A percentile compares a stretch with the other conserved stretches of the same genome.
phyloP scores from a whole-genome alignment of 2,797 vertebrate species.

The Malacoraja senta region DNA sequence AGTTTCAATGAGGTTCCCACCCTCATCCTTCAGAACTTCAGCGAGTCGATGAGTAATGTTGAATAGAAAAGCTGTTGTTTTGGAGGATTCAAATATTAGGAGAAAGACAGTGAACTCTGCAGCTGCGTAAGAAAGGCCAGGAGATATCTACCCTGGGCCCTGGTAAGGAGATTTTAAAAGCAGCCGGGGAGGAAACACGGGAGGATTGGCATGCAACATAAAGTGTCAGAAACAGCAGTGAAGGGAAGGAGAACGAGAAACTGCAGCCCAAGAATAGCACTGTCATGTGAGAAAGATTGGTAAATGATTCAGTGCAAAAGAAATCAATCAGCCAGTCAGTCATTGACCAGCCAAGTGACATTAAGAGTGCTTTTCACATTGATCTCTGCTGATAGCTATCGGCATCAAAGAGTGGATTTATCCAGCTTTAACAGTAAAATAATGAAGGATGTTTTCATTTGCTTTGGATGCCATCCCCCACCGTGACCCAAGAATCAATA shows the following conservation, averaged over 20 bases:
- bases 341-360: neutral
- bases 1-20: too few species aligned
- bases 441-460: conserved; percentile 6
- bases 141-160: neutral
- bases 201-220: too few species aligned
- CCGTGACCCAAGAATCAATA: neutral
- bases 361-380: neutral
- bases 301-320: conserved; percentile 18
- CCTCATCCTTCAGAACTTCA: too few species aligned
- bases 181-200: neutral
- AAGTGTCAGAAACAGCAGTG: neutral
- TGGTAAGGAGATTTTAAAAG: neutral
- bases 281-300: neutral
- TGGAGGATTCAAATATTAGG: neutral
- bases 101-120: neutral
- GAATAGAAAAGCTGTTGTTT: neutral
- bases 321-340: conserved; percentile 8
- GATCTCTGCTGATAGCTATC: neutral
- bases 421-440: neutral
- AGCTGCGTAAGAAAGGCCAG: neutral
- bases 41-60: neutral
- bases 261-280: neutral
- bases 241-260: conserved; percentile 12
- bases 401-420: neutral
- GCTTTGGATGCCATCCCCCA: neutral